Evolutionary conservation across 2,888 invertebrate species (phyloP), one percentile per base, ranked within the genome.

Genomic region (Disparrhopalites patrizii): DNA sequence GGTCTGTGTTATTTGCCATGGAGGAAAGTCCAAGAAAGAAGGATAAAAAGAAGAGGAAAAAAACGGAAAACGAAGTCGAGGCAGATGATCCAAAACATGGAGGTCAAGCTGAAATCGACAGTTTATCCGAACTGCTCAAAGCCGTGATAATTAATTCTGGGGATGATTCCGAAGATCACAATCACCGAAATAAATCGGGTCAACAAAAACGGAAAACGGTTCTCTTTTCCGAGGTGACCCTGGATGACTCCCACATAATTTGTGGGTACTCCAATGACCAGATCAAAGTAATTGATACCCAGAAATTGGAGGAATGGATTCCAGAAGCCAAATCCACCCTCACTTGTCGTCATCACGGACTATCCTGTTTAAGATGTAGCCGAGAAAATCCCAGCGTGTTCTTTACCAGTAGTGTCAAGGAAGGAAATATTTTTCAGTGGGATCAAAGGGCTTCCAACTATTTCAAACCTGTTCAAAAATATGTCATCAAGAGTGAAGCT

Each of bases 351-450:
- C 73, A 73, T 56, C n/a, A 28, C 10, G 69, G 68, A 0, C 50
- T 73, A 20, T 70, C 72, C 8, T 68, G 68, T 30, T 33, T 69
- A 3, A 72, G 73, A 51, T 72, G 70, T 57, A 73, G 73, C 52
- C 62, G 66, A 36, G 43, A 47, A 0, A 65, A 65, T 10, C 67
- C 69, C 5, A 25, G 56, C 3, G 30, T 66, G 4, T 70, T 70
- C 47, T 73, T 64, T 47, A 65, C 68, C 10, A 70, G 72, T 25
- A 69, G 71, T 43, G 27, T 52, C 3, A 54, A 64, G 10, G 72
- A 72, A 28, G 72, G 70, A 10, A 62, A 33, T 10, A 64, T 73
- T 56, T 43, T 52, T 1, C 50, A 62, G n/a, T 73, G 71, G 71
- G 73, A 73, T 50, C 20, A 36, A 2, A 57, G 73, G 33, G 38